Conservation (phyloP, 1,140 invertebrate genomes). For the Wiebesia pumilae region DNA sequence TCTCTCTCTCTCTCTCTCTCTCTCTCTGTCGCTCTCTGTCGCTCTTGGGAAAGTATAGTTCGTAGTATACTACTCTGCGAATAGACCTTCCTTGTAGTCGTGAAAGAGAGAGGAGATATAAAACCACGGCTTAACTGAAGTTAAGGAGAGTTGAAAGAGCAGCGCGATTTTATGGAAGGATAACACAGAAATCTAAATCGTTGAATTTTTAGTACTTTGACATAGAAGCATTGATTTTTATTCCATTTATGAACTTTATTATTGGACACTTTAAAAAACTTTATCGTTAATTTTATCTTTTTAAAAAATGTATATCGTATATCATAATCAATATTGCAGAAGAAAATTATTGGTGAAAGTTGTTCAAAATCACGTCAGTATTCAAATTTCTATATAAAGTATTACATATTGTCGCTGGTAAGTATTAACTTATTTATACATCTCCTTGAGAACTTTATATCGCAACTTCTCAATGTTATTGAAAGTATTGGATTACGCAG, state of each 20-base stretch:
- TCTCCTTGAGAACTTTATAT: too few relatives aligned
- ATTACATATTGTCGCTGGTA: too few relatives aligned
- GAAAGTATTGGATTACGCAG: too few relatives aligned
- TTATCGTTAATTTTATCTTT: too few relatives aligned
- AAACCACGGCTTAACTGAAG: conserved; percentile 4
- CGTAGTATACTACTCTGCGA: neutral
- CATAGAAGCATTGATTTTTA: neutral
- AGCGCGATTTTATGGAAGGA: neutral
- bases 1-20: conserved; percentile 24
- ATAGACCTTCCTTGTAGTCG: conserved; percentile 15
- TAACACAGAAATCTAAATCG: conserved; percentile 24
- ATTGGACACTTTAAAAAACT: neutral
- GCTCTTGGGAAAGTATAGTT: neutral
- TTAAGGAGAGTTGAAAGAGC: neutral
- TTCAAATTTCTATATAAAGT: too few relatives aligned
- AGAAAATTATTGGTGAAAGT: too few relatives aligned
- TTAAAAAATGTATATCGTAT: too few relatives aligned
- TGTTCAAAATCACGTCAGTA: too few relatives aligned
- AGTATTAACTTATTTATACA: too few relatives aligned
- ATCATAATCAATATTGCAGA: too few relatives aligned
- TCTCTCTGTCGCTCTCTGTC: neutral
- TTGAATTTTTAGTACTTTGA: neutral
- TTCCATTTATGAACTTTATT: neutral
- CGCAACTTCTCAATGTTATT: too few relatives aligned
- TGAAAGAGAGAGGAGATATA: neutral